A percentile compares a stretch with the other conserved stretches of the same genome.
Conservation (phyloP, 1,140 invertebrate genomes). For the Habropoda laboriosa region DNA sequence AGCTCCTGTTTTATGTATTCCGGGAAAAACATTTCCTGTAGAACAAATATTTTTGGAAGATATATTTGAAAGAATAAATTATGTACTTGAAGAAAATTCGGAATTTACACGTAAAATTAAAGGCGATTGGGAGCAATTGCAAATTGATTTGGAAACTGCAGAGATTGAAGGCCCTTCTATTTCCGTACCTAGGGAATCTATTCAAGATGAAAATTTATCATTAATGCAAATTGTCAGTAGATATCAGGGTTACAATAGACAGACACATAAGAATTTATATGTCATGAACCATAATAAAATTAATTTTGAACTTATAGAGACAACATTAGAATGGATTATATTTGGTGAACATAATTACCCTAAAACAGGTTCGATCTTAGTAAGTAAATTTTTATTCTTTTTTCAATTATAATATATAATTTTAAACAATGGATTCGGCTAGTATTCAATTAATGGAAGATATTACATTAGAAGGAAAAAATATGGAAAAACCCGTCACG, state of each 20-base stretch:
- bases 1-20: slow-evolving; percentile 88
- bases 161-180: slow-evolving; percentile 81
- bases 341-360: slow-evolving; percentile 87
- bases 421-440: too few species aligned
- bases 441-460: too few species aligned
- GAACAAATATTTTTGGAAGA: slow-evolving; percentile 91
- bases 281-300: slow-evolving; percentile 90
- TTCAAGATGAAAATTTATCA: slow-evolving; percentile 87
- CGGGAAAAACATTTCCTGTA: slow-evolving; percentile 91
- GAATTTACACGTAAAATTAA: slow-evolving; percentile 85
- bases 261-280: slow-evolving; percentile 88
- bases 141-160: slow-evolving; percentile 84
- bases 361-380: slow-evolving; percentile 87
- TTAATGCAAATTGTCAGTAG: slow-evolving; percentile 84
- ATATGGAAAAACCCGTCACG: too few species aligned
- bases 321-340: slow-evolving; percentile 85
- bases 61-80: slow-evolving; percentile 86
- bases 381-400: slow-evolving; percentile 57
- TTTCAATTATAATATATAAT: too few species aligned
- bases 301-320: slow-evolving; percentile 91
- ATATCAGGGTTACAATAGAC: slow-evolving; percentile 84
- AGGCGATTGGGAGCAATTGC: slow-evolving; percentile 81
- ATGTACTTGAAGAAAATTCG: slow-evolving; percentile 88
- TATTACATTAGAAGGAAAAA: too few species aligned
- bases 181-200: slow-evolving; percentile 83